A percentile compares a stretch with the other conserved stretches of the same genome.
phyloP scores from a whole-genome alignment of 2,888 invertebrate genomes.

The Diachrysia chrysitis region DNA sequence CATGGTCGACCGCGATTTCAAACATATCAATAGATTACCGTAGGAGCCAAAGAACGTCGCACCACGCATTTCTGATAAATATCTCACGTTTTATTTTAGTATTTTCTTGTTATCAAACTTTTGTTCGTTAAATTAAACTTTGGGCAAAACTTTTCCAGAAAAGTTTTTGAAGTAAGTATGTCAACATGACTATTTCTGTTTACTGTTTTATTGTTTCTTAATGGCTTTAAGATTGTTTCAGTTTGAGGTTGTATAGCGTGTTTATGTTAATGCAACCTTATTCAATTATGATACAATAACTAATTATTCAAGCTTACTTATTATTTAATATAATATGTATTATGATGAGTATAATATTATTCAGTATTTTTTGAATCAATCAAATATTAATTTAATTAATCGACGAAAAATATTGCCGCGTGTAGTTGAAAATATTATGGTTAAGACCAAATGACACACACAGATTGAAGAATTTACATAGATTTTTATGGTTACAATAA shows the following conservation, averaged over 20 bases:
- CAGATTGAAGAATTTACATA: not conserved
- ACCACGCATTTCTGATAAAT: slow-evolving; percentile 64
- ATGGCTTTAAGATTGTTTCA: slow-evolving; percentile 38
- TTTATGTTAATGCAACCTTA: slow-evolving; percentile 15
- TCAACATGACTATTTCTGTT: slow-evolving; percentile 66
- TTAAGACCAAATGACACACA: not conserved
- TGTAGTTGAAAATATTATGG: not conserved
- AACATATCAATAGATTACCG: slow-evolving; percentile 41
- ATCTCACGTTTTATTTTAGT: slow-evolving; percentile 39
- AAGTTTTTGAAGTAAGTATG: slow-evolving; percentile 69
- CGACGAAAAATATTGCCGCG: not conserved
- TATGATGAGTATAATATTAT: not conserved
- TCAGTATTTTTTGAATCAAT: not conserved
- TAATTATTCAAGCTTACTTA: not conserved
- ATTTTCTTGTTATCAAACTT: slow-evolving; percentile 57
- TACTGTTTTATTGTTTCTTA: slow-evolving; percentile 58
- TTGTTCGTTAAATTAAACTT: slow-evolving; percentile 58
- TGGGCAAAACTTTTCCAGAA: slow-evolving; percentile 66
- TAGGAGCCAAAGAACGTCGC: slow-evolving; percentile 43
- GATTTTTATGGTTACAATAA: not conserved
- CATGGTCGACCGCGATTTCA: slow-evolving; percentile 2
- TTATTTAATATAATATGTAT: too few relatives aligned
- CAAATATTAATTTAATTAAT: not conserved
- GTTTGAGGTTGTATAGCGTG: slow-evolving; percentile 45
- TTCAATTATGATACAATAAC: not conserved